Conservation (phyloP, 2,113 vertebrate genomes). For the Microcebus ravelobensis region DNA sequence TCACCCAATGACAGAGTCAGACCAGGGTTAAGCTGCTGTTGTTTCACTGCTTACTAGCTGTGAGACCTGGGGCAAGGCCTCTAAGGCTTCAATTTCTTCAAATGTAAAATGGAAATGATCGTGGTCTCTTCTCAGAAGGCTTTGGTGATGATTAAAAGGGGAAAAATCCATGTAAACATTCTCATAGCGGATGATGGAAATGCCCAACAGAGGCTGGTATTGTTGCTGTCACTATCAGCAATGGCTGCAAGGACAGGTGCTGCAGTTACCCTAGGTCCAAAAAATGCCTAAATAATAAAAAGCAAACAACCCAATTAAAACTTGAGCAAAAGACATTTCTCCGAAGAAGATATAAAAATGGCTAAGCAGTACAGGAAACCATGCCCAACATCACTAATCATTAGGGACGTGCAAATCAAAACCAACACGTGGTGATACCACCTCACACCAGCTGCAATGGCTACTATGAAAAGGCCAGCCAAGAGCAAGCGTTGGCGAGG, state of each 20-base stretch:
- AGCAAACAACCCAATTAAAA: not conserved
- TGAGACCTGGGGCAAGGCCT: not conserved
- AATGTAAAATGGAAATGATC: not conserved
- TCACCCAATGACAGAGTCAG: not conserved
- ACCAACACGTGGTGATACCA: not conserved
- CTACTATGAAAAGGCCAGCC: not conserved
- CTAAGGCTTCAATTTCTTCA: not conserved
- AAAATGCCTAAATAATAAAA: not conserved
- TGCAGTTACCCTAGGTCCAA: not conserved
- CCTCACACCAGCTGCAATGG: not conserved
- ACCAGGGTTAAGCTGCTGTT: accelerated
- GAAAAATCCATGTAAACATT: not conserved
- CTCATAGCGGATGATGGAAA: accelerated
- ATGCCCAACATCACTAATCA: not conserved
- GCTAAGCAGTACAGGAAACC: not conserved
- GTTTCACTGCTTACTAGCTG: not conserved
- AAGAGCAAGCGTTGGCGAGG: not conserved
- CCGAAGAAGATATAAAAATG: not conserved
- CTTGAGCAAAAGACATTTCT: not conserved
- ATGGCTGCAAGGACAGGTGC: not conserved
- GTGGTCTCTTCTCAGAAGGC: not conserved
- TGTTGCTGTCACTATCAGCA: not conserved
- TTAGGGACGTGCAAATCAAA: not conserved
- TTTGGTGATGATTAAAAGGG: not conserved
- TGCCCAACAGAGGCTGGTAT: not conserved